Evolutionary conservation across 2,888 invertebrate species (phyloP).

Genomic region (Unio pictorum): DNA sequence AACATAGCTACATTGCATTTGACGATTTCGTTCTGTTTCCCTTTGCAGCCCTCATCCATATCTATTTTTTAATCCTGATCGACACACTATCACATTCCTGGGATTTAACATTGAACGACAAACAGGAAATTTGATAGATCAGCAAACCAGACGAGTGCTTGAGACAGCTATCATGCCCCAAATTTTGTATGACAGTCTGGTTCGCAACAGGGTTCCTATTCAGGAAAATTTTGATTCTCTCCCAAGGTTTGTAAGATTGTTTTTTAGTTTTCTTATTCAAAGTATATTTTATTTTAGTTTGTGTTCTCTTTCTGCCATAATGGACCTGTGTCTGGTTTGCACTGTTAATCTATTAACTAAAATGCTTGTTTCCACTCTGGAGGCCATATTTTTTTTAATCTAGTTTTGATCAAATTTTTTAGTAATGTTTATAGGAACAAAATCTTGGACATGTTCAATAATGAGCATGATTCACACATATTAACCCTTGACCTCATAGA

Average conservation of each 20-base stretch:
- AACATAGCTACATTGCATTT: not conserved
- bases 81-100: conserved; percentile 62
- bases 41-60: conserved; percentile 66
- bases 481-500: too few relatives aligned
- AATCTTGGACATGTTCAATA: too few relatives aligned
- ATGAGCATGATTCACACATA: too few relatives aligned
- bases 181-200: conserved; percentile 50
- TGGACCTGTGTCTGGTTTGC: too few relatives aligned
- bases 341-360: too few relatives aligned
- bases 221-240: conserved; percentile 61
- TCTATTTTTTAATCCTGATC: conserved; percentile 66
- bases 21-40: not conserved
- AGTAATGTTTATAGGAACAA: too few relatives aligned
- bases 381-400: too few relatives aligned
- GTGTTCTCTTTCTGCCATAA: too few relatives aligned
- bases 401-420: too few relatives aligned
- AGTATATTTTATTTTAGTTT: not conserved
- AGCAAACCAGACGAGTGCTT: conserved; percentile 49
- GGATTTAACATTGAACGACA: conserved; percentile 60
- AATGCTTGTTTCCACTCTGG: too few relatives aligned
- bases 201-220: conserved; percentile 53
- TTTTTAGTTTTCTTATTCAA: not conserved
- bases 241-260: conserved; percentile 44
- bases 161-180: conserved; percentile 46
- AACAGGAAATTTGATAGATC: conserved; percentile 58